Percentiles rank a stretch among this genome's conserved stretches.
These are phyloP conservation scores for Rhineura floridana DNA, from an alignment of 2,113 vertebrate genomes.

Conservation along the genomic window DNA sequence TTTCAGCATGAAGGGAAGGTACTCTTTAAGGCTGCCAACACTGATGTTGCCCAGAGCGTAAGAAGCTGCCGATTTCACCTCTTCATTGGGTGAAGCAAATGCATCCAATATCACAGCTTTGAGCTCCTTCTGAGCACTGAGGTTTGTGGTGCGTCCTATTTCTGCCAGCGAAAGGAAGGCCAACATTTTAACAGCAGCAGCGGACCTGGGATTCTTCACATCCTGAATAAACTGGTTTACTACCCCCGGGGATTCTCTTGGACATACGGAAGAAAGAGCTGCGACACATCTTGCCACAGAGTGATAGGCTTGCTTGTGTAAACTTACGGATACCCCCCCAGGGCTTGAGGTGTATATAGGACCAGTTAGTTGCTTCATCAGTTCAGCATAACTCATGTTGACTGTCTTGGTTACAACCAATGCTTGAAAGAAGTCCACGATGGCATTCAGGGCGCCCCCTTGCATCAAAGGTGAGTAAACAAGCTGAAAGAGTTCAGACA, in stretches of 20 bases:
- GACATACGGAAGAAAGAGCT: conserved; percentile 81
- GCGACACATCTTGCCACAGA: conserved; percentile 89
- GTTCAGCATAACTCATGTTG: conserved; percentile 75
- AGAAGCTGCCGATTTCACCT: conserved; percentile 89
- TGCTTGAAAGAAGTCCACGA: conserved; percentile 83
- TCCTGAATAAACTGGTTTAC: conserved; percentile 85
- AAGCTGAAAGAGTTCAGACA: conserved; percentile 81
- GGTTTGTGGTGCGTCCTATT: conserved; percentile 82
- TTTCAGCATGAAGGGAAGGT: conserved; percentile 88
- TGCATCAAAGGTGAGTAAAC: conserved; percentile 90
- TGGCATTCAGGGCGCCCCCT: conserved; percentile 79
- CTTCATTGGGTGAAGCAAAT: conserved; percentile 85
- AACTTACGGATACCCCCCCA: background rate
- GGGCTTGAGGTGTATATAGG: conserved; percentile 72
- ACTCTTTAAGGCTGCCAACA: conserved; percentile 84
- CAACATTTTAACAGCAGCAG: conserved; percentile 82
- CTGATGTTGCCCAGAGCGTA: conserved; percentile 88
- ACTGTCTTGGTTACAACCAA: conserved; percentile 80
- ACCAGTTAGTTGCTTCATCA: conserved; percentile 81
- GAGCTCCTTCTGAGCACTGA: conserved; percentile 86
- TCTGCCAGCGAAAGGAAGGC: conserved; percentile 90
- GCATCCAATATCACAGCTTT: conserved; percentile 88
- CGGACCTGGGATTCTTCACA: conserved; percentile 78
- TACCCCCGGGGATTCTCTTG: conserved; percentile 79
- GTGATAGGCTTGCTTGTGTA: conserved; percentile 87